Evolutionary conservation across 2,113 vertebrate genomes (phyloP).

Genomic region (Colinus virginianus): DNA sequence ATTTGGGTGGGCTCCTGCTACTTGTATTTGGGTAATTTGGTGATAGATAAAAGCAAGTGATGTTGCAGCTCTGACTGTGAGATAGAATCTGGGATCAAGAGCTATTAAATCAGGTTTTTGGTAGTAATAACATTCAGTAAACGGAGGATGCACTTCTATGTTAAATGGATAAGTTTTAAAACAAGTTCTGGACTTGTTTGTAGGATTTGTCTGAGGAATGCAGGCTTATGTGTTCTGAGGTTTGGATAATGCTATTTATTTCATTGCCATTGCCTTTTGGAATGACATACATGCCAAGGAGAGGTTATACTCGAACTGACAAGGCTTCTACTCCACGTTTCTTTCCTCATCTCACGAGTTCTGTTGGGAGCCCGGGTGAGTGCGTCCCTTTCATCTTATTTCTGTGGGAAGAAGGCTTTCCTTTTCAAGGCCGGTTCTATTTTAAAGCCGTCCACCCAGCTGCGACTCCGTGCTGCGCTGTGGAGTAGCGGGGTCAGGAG

Average conservation of each 20-base stretch:
- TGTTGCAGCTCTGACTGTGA: background rate
- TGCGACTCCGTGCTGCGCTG: too few species aligned
- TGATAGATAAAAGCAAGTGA: background rate
- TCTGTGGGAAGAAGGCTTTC: accelerated
- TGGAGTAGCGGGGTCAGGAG: too few species aligned
- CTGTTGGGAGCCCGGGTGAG: background rate
- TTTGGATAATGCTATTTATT: background rate
- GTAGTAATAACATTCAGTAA: background rate
- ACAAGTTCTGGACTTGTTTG: background rate
- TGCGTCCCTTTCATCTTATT: background rate
- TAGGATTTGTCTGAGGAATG: background rate
- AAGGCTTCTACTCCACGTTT: background rate
- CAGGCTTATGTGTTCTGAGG: background rate
- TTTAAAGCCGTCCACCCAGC: too few species aligned
- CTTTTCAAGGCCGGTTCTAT: background rate
- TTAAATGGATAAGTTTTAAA: background rate
- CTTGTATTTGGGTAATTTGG: background rate
- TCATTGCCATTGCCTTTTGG: background rate
- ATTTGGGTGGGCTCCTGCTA: background rate
- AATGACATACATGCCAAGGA: background rate
- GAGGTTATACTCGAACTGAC: background rate
- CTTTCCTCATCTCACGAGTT: background rate
- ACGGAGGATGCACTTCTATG: background rate
- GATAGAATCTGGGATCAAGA: background rate
- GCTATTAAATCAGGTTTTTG: background rate